phyloP scores from a whole-genome alignment of 2,888 invertebrate genomes.

The Volucella inflata region DNA sequence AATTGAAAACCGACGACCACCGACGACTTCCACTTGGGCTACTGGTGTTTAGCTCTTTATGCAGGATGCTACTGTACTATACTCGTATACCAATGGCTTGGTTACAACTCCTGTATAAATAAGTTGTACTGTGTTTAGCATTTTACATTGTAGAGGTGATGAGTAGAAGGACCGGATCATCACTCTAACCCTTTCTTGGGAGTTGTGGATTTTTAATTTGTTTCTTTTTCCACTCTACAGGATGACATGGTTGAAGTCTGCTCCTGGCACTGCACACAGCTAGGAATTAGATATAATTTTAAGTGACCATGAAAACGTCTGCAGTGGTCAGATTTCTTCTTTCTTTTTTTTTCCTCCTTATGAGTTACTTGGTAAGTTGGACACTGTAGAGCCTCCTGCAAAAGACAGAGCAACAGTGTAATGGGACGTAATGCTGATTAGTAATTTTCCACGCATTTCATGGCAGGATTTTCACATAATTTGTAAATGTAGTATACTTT shows the following conservation, averaged over 20 bases:
- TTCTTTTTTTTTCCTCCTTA: constrained; percentile 24
- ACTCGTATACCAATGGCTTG: neutral
- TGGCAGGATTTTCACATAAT: too few relatives aligned
- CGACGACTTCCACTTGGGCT: constrained; percentile 25
- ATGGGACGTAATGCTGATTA: too few relatives aligned
- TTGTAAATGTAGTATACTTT: too few relatives aligned
- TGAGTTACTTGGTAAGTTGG: constrained; percentile 12
- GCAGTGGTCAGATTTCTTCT: constrained; percentile 60
- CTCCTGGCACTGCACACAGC: constrained; percentile 55
- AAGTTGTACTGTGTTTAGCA: constrained; percentile 61
- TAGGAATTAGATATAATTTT: constrained; percentile 70
- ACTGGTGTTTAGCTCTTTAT: neutral
- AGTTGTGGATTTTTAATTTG: constrained; percentile 69
- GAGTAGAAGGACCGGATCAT: neutral
- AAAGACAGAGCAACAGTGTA: too few relatives aligned
- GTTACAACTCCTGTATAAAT: constrained; percentile 57
- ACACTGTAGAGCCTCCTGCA: neutral
- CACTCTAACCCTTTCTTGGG: constrained; percentile 50
- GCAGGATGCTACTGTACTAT: constrained; percentile 5
- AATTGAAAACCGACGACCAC: constrained; percentile 45
- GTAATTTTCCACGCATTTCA: too few relatives aligned
- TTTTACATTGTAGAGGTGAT: constrained; percentile 1
- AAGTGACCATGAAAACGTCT: constrained; percentile 73
- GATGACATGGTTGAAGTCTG: constrained; percentile 68
- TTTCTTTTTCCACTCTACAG: constrained; percentile 54